These are phyloP conservation scores for Clarias gariepinus DNA, from an alignment of 2,113 vertebrate species.

Conservation along the genomic window DNA sequence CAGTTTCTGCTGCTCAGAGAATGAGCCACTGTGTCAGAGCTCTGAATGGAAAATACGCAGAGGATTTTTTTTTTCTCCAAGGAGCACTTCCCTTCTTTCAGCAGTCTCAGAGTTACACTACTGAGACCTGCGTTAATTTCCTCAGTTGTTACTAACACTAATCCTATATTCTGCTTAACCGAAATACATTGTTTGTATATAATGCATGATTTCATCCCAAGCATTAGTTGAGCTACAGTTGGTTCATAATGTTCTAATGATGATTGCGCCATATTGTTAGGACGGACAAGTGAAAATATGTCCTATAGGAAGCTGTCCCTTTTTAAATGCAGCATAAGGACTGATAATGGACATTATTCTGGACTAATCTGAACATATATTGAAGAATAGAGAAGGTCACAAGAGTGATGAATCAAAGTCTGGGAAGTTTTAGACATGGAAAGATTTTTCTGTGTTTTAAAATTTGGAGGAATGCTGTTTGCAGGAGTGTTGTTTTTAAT, in stretches of 20 bases:
- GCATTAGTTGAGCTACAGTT: background rate
- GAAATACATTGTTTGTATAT: background rate
- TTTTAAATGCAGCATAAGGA: background rate
- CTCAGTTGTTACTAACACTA: slow-evolving; percentile 9
- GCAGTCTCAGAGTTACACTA: slow-evolving; percentile 9
- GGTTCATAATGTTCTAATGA: background rate
- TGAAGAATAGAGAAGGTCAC: background rate
- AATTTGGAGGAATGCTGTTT: background rate
- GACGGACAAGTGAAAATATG: background rate
- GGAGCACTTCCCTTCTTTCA: background rate
- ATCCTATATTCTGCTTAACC: background rate
- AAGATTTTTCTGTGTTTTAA: background rate
- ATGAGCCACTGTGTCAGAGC: slow-evolving; percentile 24
- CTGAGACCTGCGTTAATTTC: slow-evolving; percentile 7
- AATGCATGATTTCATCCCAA: background rate
- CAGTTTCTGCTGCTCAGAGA: slow-evolving; percentile 10
- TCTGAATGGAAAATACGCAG: slow-evolving; percentile 30
- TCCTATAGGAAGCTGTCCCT: background rate
- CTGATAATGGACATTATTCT: background rate
- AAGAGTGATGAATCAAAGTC: background rate
- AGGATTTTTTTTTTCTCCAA: background rate
- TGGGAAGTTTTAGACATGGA: background rate
- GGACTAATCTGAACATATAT: background rate
- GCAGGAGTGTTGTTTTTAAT: background rate
- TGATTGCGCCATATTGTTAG: background rate